Conservation (phyloP, 1,140 invertebrate genomes). For the Varroa destructor region DNA sequence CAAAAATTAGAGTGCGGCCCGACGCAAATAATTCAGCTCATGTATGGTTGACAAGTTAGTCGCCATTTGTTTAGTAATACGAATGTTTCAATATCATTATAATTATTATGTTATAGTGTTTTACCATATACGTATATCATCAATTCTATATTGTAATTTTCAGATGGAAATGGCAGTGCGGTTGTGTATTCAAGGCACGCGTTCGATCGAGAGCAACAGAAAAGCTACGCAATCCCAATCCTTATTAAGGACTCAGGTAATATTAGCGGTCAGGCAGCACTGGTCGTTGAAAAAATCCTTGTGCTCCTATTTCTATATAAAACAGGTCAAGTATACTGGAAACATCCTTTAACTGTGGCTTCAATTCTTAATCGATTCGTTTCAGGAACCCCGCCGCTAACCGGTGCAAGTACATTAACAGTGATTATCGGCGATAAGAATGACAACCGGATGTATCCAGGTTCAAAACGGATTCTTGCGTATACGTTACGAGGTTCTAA, state of each 20-base stretch:
- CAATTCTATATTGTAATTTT: neutral
- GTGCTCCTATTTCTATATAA: neutral
- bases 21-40: too few species aligned
- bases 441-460: constrained; percentile 67
- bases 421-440: constrained; percentile 81
- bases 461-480: constrained; percentile 71
- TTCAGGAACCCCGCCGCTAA: constrained; percentile 31
- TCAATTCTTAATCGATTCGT: neutral
- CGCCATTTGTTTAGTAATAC: too few species aligned
- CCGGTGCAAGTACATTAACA: constrained; percentile 43
- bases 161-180: constrained; percentile 30
- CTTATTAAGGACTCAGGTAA: constrained; percentile 32
- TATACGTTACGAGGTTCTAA: constrained; percentile 46
- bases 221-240: constrained; percentile 36
- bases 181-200: constrained; percentile 32
- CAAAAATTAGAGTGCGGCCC: too few species aligned
- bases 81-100: too few species aligned
- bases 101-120: too few species aligned
- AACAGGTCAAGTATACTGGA: neutral
- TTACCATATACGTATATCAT: too few species aligned
- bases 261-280: neutral
- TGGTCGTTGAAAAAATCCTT: neutral
- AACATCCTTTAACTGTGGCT: neutral
- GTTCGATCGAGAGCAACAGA: constrained; percentile 42
- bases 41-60: too few species aligned